Conservation (phyloP, 2,113 vertebrate genomes). For the Anguilla japonica region DNA sequence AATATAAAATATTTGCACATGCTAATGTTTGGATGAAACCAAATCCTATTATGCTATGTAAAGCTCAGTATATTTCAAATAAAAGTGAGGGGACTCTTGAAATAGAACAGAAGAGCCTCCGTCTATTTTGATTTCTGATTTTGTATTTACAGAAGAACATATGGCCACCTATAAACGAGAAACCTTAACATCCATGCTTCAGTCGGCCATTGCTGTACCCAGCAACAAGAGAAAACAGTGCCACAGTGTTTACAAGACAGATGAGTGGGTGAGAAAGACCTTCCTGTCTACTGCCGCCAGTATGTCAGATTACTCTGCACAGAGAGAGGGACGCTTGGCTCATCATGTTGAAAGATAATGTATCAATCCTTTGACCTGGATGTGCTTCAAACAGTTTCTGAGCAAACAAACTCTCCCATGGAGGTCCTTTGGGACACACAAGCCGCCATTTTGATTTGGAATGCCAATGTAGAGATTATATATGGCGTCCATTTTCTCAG, state of each 20-base stretch:
- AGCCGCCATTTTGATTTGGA: not conserved
- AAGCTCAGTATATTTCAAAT: not conserved
- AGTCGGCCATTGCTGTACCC: not conserved
- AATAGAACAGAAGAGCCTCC: not conserved
- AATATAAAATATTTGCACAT: slow-evolving; percentile 8
- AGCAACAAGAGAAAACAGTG: not conserved
- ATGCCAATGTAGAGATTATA: not conserved
- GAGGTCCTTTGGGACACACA: not conserved
- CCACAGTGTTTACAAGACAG: slow-evolving; percentile 1
- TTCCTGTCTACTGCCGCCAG: not conserved
- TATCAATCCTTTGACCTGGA: not conserved
- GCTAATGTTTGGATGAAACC: not conserved
- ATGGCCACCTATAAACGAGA: not conserved
- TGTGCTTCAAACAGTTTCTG: not conserved
- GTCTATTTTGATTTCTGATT: not conserved
- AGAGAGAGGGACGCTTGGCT: not conserved
- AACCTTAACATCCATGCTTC: not conserved
- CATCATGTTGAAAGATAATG: not conserved
- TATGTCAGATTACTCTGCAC: not conserved
- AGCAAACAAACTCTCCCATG: not conserved
- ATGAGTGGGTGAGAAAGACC: not conserved
- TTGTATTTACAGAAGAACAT: not conserved
- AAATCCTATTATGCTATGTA: not conserved
- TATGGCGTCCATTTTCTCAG: not conserved
- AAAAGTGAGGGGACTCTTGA: not conserved